Percentiles rank a stretch among this genome's conserved stretches.
phyloP scores from a whole-genome alignment of 92 coral and sea anemone species.

The Porites lobata region DNA sequence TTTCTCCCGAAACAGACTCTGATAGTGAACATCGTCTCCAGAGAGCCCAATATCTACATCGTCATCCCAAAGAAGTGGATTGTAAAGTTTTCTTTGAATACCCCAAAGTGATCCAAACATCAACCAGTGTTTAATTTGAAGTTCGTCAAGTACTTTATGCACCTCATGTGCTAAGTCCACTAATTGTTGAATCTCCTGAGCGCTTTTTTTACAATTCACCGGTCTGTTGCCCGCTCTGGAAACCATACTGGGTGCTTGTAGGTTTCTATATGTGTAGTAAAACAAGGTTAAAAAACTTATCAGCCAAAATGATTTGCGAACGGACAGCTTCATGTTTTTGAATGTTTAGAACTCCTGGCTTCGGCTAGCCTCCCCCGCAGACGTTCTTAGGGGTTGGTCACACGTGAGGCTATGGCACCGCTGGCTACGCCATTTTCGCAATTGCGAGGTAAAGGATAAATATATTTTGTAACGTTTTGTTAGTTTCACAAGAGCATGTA shows the following conservation, averaged over 20 bases:
- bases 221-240: slow-evolving; percentile 3
- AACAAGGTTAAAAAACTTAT: neutral
- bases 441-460: no score
- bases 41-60: neutral
- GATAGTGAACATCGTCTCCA: neutral
- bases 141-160: neutral
- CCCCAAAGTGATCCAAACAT: neutral
- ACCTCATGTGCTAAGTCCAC: no score
- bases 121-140: neutral
- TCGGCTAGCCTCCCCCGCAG: no score
- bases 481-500: no score
- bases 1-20: neutral
- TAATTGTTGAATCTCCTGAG: no score
- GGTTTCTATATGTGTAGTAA: neutral
- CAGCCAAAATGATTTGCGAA: neutral
- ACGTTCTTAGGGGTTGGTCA: no score
- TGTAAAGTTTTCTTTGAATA: no score
- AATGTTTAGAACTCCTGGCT: no score
- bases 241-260: neutral
- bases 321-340: neutral
- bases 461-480: no score
- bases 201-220: neutral
- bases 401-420: no score
- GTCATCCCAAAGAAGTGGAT: slow-evolving; percentile 9
- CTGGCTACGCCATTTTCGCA: no score